Evolutionary conservation across 2,113 vertebrate genomes (phyloP).

Genomic region (Cinclus mexicanus): DNA sequence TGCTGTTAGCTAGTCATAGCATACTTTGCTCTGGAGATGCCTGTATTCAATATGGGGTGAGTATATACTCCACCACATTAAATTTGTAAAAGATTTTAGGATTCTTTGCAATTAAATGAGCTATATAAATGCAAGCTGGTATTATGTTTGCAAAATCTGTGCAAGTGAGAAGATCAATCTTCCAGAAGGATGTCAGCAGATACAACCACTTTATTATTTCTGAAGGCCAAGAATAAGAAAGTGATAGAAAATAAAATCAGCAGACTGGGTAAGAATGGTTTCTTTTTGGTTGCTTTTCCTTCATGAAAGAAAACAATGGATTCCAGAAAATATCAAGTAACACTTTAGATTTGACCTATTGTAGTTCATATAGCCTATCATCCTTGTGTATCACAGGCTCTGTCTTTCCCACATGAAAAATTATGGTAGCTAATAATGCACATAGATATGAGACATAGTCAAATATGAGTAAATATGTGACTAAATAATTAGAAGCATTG

Average conservation of each 20-base stretch:
- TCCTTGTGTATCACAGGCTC: background rate
- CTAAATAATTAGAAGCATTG: background rate
- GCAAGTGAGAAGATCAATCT: constrained; percentile 48
- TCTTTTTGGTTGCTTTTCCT: background rate
- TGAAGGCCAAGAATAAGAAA: background rate
- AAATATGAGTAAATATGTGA: background rate
- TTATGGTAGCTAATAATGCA: background rate
- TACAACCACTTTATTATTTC: constrained; percentile 51
- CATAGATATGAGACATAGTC: background rate
- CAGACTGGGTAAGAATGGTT: constrained; percentile 29
- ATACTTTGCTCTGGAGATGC: background rate
- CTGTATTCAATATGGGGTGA: background rate
- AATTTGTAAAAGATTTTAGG: constrained; percentile 17
- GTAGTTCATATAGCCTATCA: background rate
- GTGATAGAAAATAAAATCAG: constrained; percentile 45
- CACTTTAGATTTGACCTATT: constrained; percentile 34
- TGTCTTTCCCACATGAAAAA: background rate
- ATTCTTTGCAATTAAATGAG: constrained; percentile 40
- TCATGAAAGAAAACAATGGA: background rate
- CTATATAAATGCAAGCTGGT: constrained; percentile 53
- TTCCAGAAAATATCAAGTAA: constrained; percentile 18
- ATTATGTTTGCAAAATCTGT: constrained; percentile 40
- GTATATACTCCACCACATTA: background rate
- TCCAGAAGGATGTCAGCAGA: constrained; percentile 53
- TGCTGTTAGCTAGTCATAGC: background rate